phyloP scores from a whole-genome alignment of 2,797 vertebrate species.

The Lemur catta region DNA sequence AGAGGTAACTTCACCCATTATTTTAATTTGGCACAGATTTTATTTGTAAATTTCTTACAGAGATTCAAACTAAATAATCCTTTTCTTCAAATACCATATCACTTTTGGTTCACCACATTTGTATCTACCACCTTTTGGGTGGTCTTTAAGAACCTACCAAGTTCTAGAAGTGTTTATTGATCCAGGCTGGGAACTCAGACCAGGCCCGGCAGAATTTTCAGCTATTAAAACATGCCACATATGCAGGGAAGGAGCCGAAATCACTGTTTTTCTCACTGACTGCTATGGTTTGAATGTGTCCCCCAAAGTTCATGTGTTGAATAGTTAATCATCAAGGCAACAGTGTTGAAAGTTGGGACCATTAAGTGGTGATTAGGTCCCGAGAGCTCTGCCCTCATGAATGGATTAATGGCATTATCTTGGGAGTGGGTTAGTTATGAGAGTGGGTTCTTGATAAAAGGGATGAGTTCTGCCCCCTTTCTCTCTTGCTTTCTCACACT shows the following conservation, averaged over 20 bases:
- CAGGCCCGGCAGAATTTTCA: not conserved
- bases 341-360: not conserved
- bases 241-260: not conserved
- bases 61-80: not conserved
- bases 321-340: not conserved
- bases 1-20: not conserved
- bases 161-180: not conserved
- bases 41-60: constrained; percentile 3
- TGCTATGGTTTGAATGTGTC: not conserved
- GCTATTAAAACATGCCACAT: not conserved
- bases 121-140: not conserved
- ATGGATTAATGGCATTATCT: not conserved
- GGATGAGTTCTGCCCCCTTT: not conserved
- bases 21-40: not conserved
- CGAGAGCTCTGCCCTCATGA: not conserved
- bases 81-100: not conserved
- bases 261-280: not conserved
- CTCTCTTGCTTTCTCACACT: not conserved
- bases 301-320: not conserved
- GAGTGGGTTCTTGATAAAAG: not conserved
- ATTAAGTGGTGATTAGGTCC: not conserved
- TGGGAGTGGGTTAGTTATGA: not conserved
- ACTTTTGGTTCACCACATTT: not conserved
- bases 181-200: not conserved
- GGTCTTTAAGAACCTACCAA: not conserved